These are phyloP conservation scores for Hedychridium roseum DNA, from an alignment of 2,888 invertebrate species.

Conservation along the genomic window DNA sequence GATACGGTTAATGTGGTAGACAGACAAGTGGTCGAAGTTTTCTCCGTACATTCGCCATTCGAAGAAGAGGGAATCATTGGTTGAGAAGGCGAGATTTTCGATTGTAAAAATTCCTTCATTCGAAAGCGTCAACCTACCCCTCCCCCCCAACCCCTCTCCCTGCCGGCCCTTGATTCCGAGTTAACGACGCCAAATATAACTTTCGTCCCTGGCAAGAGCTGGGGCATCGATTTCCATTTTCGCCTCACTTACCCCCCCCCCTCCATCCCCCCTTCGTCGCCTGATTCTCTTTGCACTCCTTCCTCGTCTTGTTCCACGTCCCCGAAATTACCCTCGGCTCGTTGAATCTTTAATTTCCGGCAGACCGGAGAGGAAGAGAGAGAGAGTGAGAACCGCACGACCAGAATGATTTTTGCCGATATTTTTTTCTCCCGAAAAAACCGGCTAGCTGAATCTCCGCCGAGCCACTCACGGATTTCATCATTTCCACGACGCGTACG, in stretches of 20 bases:
- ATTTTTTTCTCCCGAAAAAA: no score
- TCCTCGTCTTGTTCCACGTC: slow-evolving; percentile 39
- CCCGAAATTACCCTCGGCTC: slow-evolving; percentile 52
- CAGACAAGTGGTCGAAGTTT: no score
- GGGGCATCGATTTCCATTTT: slow-evolving; percentile 53
- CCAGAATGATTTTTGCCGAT: slow-evolving; percentile 37
- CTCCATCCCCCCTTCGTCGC: slow-evolving; percentile 10
- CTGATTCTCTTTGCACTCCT: slow-evolving; percentile 12
- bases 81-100: no score
- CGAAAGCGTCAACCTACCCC: no score
- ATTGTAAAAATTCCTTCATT: no score
- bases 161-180: slow-evolving; percentile 28
- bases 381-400: slow-evolving; percentile 28
- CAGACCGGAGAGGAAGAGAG: slow-evolving; percentile 26
- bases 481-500: no score
- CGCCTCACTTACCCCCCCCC: slow-evolving; percentile 19
- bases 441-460: no score
- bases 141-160: no score
- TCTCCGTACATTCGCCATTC: no score
- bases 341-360: slow-evolving; percentile 61
- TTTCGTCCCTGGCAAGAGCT: slow-evolving; percentile 6
- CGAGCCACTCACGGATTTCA: no score
- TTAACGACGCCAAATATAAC: slow-evolving; percentile 33
- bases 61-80: no score
- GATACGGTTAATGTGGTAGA: no score